A percentile compares a stretch with the other conserved stretches of the same genome.
Conservation (phyloP, 2,797 vertebrate species). For the Fistularia commersonii region DNA sequence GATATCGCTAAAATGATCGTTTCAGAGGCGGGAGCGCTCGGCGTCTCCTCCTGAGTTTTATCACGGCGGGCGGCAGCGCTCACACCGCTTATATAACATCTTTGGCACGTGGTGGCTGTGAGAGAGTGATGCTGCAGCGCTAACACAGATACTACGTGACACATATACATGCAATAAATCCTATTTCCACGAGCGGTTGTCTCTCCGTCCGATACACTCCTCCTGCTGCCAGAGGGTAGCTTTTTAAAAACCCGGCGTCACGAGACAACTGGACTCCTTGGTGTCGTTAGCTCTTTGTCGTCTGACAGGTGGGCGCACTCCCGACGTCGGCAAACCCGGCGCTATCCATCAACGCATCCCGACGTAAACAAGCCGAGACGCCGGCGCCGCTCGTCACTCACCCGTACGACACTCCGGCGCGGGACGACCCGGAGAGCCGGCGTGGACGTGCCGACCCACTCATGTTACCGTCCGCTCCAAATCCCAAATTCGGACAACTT, state of each 20-base stretch:
- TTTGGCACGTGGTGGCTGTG: slow-evolving; percentile 33
- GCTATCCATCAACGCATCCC: slow-evolving; percentile 26
- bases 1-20: slow-evolving; percentile 4
- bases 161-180: slow-evolving; percentile 14
- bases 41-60: slow-evolving; percentile 14
- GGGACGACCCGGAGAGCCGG: slow-evolving; percentile 39
- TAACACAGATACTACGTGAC: slow-evolving; percentile 26
- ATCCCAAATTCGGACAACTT: slow-evolving; percentile 10
- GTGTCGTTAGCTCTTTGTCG: not conserved
- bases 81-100: slow-evolving; percentile 56
- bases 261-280: no score
- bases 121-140: slow-evolving; percentile 44
- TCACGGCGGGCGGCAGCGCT: slow-evolving; percentile 24
- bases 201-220: not conserved
- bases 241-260: no score
- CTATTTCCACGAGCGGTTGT: no score
- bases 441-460: slow-evolving; percentile 44
- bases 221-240: no score
- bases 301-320: slow-evolving; percentile 21
- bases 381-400: slow-evolving; percentile 44
- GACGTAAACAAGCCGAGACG: slow-evolving; percentile 41
- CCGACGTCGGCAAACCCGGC: slow-evolving; percentile 20
- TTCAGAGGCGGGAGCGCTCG: slow-evolving; percentile 10
- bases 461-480: slow-evolving; percentile 43
- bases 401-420: slow-evolving; percentile 59